Conservation (phyloP, 1,140 invertebrate genomes). For the Hyphantria cunea region DNA sequence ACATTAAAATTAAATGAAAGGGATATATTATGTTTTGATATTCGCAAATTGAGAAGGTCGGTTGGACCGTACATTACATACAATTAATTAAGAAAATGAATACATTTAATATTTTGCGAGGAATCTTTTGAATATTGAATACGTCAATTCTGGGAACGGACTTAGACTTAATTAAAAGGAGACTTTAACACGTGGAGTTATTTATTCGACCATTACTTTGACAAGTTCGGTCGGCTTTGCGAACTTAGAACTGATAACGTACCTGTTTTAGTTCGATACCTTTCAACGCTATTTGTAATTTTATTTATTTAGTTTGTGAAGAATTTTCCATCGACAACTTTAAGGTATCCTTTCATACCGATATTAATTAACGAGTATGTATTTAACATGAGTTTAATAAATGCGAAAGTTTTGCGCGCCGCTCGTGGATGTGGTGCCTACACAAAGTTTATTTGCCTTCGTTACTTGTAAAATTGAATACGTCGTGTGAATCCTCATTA, state of each 20-base stretch:
- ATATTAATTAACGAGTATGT: constrained; percentile 75
- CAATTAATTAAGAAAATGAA: constrained; percentile 36
- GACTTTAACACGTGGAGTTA: constrained; percentile 51
- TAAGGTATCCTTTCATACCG: constrained; percentile 70
- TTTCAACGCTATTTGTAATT: constrained; percentile 45
- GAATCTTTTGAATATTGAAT: constrained; percentile 29
- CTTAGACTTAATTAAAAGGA: constrained; percentile 42
- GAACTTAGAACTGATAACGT: constrained; percentile 51
- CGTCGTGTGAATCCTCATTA: constrained; percentile 76
- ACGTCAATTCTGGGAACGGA: constrained; percentile 36
- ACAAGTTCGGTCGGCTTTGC: constrained; percentile 48
- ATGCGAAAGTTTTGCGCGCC: constrained; percentile 61
- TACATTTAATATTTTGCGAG: constrained; percentile 33
- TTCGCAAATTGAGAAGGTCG: constrained; percentile 4
- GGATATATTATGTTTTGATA: constrained; percentile 14
- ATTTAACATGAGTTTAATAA: constrained; percentile 59
- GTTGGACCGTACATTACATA: constrained; percentile 13
- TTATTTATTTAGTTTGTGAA: constrained; percentile 52
- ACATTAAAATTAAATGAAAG: constrained; percentile 10
- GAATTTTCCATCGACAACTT: constrained; percentile 71
- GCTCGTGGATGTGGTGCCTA: constrained; percentile 38
- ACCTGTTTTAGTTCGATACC: constrained; percentile 43
- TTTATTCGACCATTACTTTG: constrained; percentile 57
- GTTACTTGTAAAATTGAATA: constrained; percentile 80
- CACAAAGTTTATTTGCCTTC: constrained; percentile 74